These are phyloP conservation scores for Seriola quinqueradiata DNA, from an alignment of 2,113 vertebrate species.

Conservation along the genomic window DNA sequence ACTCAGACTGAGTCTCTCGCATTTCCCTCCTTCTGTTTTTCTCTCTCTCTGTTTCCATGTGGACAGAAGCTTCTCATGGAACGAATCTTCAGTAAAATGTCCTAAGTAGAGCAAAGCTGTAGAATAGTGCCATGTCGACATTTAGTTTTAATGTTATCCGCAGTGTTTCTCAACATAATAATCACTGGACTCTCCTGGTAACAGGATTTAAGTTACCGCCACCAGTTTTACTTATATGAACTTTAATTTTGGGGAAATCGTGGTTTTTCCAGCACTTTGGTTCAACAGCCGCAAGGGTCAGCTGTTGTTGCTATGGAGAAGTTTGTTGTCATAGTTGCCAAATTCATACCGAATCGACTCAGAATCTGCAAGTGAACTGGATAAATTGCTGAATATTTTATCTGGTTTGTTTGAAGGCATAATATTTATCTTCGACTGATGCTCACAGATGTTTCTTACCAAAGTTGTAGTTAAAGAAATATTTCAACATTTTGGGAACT, in stretches of 20 bases:
- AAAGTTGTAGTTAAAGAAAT: no score
- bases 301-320: background rate
- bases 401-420: background rate
- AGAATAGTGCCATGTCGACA: background rate
- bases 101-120: background rate
- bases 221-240: background rate
- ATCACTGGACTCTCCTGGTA: background rate
- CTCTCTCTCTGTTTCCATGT: slow-evolving; percentile 5
- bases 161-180: background rate
- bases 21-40: slow-evolving; percentile 16
- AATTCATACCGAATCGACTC: background rate
- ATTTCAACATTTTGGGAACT: no score
- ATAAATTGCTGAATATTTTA: background rate
- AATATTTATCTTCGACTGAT: background rate
- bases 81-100: background rate
- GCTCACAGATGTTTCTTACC: no score
- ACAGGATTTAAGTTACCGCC: background rate
- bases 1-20: slow-evolving; percentile 13
- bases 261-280: background rate
- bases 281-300: background rate
- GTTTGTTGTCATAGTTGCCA: background rate
- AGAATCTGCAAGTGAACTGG: no score
- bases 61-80: background rate
- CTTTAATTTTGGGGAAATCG: background rate
- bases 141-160: background rate